Evolutionary conservation across 2,888 invertebrate species (phyloP), one percentile per base, ranked within the genome.

Genomic region (Papilio protenor): DNA sequence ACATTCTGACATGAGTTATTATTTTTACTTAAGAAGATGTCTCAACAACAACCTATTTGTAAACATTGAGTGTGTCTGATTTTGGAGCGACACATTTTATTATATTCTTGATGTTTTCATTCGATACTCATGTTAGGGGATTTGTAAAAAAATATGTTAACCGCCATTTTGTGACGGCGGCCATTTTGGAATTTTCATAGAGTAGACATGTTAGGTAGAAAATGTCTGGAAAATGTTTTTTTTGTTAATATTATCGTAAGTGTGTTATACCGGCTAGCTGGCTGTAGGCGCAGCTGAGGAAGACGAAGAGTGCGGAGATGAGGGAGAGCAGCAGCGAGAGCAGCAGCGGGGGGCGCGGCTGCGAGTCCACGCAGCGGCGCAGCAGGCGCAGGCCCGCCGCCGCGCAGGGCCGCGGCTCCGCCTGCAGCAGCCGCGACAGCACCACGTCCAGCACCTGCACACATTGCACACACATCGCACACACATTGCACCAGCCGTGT

Each of bases 261-360:
- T 3, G 5, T 12, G 12, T 21, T 11, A 82, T 85, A 94, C 94
- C 94, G 0, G 96, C 96, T 80, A 97, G 96, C 85, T 97, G 97
- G 83, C 97, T 97, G 59, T 97, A 97, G 0, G 98, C 97, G 96
- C 98, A 97, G 86, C 97, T 97, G 33, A 99, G 95, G 93, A 98
- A 98, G 47, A 98, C 97, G 89, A 98, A 98, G 2, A 99, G 95
- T 0, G 98, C 98, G 1, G 98, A 99, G 82, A 99, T 97, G 91
- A 98, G 98, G 0, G 98, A 98, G n/a, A 99, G 93, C 77, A 98
- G 91, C 73, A 97, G 96, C 0, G 98, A 98, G 40, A 98, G 93
- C 75, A 98, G 96, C 80, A 98, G 94, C 1, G 98, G 97, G 91
- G 98, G 97, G 77, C 95, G 95, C 0, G 98, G 97, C 78, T 97